Conservation (phyloP, 2,888 invertebrate genomes). For the Chesias legatella region DNA sequence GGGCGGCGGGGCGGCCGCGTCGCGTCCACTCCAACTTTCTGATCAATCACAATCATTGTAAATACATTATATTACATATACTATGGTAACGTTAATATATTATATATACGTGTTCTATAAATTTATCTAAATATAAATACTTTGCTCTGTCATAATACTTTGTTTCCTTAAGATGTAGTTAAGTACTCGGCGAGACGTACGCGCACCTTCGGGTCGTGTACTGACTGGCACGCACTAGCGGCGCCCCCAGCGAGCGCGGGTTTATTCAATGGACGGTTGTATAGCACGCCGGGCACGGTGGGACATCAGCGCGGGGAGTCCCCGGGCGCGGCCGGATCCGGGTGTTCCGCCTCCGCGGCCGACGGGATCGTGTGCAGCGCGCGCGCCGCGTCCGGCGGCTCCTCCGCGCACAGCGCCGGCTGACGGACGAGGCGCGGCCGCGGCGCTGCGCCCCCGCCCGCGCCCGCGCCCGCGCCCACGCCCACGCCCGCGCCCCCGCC, state of each 20-base stretch:
- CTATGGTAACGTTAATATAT: background rate
- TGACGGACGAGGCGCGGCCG: conserved; percentile 90
- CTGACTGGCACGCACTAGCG: no score
- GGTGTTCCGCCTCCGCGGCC: conserved; percentile 61
- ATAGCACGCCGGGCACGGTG: conserved; percentile 37
- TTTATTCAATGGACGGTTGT: conserved; percentile 49
- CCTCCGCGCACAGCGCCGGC: conserved; percentile 89
- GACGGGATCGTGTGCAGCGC: conserved; percentile 66
- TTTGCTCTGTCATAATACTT: conserved; percentile 43
- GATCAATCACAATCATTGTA: no score
- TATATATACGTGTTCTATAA: conserved; percentile 33
- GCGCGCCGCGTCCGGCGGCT: conserved; percentile 69
- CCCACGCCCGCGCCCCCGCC: conserved; percentile 88
- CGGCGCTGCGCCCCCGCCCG: conserved; percentile 89
- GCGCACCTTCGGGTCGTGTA: no score
- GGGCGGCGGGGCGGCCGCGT: no score
- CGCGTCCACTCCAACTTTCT: no score
- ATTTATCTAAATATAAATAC: conserved; percentile 51
- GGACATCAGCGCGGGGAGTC: conserved; percentile 17
- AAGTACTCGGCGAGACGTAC: conserved; percentile 21
- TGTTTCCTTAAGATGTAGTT: conserved; percentile 16
- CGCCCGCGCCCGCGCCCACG: conserved; percentile 82
- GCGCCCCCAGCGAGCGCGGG: no score
- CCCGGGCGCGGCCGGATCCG: conserved; percentile 48
- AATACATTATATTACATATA: no score